Evolutionary conservation across 2,113 vertebrate species (phyloP), one percentile per base, ranked within the genome.

Genomic region (Artemisiospiza belli): DNA sequence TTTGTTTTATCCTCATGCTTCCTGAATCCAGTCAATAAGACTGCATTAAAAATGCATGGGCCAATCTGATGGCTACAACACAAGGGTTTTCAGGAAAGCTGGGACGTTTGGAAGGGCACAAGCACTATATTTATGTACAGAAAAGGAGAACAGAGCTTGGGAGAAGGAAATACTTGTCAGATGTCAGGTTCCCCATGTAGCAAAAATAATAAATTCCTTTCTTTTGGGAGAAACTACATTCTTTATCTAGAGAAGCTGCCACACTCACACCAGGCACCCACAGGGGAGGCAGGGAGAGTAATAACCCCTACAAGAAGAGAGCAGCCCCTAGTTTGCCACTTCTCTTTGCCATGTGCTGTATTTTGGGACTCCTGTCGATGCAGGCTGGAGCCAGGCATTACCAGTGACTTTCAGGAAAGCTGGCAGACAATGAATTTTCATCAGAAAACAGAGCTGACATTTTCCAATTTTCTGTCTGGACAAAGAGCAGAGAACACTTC

Each of bases 41-140:
- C 74, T 58, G 69, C 88, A 97, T 97, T 97, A 97, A 97, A 97
- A 94, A 97, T 96, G 94, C 94, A 96, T 82, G 88, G 89, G 51
- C 85, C 88, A 89, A 95, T 92, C 76, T 83, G 92, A 96, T 67
- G 78, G 70, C 72, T 44, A 95, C 85, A 80, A 35, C 83, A 77
- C 1, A 0, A 30, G 63, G n/a, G 8, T 80, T 51, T 80, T 86
- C 67, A 91, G 84, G 64, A 58, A 81, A 83, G 41, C 70, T 2
- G 0, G 83, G 62, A 49, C 17, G 2, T 83, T 44, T 69, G 69
- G 64, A 86, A 89, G 89, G 90, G 91, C 51, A 2, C 73, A 28
- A 70, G n/a, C n/a, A 74, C 67, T 61, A 1, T 54, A 88, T 86
- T 55, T 92, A 75, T 47, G 66, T 94, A 89, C 17, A 64, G 57